Conservation (phyloP, 2,888 invertebrate species). For the Tetragonula carbonaria region DNA sequence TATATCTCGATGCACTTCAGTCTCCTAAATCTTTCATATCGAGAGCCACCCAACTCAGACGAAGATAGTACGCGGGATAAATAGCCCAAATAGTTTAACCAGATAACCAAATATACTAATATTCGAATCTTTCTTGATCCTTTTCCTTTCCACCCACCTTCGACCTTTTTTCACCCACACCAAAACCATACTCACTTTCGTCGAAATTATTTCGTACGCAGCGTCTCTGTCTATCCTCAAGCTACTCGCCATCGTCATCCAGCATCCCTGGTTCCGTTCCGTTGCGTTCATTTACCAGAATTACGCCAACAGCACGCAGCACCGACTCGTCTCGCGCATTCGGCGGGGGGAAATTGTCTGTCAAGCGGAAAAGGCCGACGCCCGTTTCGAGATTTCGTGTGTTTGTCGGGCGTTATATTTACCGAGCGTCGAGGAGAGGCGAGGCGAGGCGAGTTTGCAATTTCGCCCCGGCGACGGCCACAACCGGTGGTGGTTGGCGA, state of each 20-base stretch:
- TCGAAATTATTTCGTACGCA: no score
- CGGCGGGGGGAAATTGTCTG: neutral
- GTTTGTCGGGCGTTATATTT: constrained; percentile 40
- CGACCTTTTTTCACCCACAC: neutral
- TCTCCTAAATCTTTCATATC: no score
- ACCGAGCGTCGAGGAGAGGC: constrained; percentile 31
- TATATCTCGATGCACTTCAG: no score
- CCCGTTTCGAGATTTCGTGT: constrained; percentile 24
- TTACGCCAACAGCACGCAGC: neutral
- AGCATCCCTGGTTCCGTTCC: no score
- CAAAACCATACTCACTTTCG: no score
- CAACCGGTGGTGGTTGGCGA: constrained; percentile 11
- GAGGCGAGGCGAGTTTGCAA: constrained; percentile 39
- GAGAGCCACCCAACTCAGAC: no score
- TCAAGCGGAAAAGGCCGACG: neutral
- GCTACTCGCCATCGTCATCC: no score
- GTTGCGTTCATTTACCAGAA: neutral
- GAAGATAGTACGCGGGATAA: no score
- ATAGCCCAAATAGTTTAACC: neutral
- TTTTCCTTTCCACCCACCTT: no score
- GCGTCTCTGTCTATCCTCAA: no score
- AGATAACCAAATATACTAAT: neutral
- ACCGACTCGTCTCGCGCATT: neutral
- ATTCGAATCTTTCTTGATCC: neutral
- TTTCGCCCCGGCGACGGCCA: constrained; percentile 20